These are phyloP conservation scores for Hydrozoanthus gracilis DNA, from an alignment of 92 coral and sea anemone genomes.

Conservation along the genomic window DNA sequence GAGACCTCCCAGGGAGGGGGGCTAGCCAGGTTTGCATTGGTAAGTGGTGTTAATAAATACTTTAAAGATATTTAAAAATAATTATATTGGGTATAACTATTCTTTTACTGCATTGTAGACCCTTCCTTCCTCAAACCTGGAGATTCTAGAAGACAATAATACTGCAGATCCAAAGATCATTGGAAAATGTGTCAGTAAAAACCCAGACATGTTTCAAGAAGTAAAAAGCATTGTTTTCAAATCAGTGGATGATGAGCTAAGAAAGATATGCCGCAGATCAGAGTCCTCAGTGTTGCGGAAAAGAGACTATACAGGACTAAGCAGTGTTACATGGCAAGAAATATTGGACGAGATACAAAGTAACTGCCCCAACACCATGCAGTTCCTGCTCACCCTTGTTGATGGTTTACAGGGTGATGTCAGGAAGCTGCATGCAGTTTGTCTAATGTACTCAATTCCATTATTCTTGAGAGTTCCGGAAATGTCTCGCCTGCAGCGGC, in stretches of 20 bases:
- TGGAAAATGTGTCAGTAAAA: background rate
- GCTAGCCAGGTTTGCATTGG: too few relatives aligned
- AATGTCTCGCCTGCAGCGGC: constrained; percentile 45
- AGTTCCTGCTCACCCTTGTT: constrained; percentile 45
- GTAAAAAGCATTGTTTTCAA: constrained; percentile 49
- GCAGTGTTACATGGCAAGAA: constrained; percentile 42
- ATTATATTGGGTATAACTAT: too few relatives aligned
- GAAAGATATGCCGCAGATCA: constrained; percentile 46
- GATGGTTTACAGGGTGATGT: constrained; percentile 46
- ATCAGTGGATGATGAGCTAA: constrained; percentile 48
- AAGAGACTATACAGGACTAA: constrained; percentile 46
- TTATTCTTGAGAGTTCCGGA: constrained; percentile 48
- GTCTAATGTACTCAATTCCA: constrained; percentile 44
- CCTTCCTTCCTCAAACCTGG: too few relatives aligned
- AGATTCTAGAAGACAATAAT: too few relatives aligned
- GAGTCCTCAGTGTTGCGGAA: constrained; percentile 46
- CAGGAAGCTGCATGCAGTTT: constrained; percentile 43
- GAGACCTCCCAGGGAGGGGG: too few relatives aligned
- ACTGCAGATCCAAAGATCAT: background rate
- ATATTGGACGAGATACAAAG: constrained; percentile 47
- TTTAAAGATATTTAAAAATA: too few relatives aligned
- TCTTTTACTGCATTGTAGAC: too few relatives aligned
- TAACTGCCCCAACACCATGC: constrained; percentile 47
- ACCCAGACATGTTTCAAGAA: background rate
- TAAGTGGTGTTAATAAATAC: too few relatives aligned